phyloP scores from a whole-genome alignment of 2,888 invertebrate genomes.

The Gibbula magus region DNA sequence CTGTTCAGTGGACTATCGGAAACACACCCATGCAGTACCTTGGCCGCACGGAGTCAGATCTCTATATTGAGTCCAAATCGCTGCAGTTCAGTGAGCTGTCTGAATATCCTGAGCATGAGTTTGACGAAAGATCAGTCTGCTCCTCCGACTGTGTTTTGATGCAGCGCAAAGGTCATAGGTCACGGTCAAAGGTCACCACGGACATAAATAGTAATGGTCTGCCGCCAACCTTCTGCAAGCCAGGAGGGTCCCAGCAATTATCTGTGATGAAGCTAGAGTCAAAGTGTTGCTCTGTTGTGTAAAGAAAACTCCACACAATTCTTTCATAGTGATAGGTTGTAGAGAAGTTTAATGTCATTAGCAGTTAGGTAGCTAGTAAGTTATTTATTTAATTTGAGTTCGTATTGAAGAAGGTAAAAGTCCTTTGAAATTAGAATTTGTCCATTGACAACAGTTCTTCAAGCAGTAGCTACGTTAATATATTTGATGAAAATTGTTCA shows the following conservation, averaged over 20 bases:
- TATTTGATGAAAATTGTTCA: neutral
- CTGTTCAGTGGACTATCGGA: constrained; percentile 38
- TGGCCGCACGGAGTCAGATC: constrained; percentile 31
- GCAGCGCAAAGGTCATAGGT: constrained; percentile 30
- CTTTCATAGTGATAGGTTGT: too few relatives aligned
- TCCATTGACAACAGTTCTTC: neutral
- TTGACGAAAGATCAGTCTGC: constrained; percentile 44
- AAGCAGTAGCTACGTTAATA: neutral
- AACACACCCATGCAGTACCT: constrained; percentile 32
- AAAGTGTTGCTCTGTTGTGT: constrained; percentile 69
- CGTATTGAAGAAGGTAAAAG: too few relatives aligned
- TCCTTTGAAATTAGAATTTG: too few relatives aligned
- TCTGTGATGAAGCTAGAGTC: constrained; percentile 54
- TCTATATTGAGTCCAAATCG: constrained; percentile 10
- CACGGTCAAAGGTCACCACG: constrained; percentile 45
- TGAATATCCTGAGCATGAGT: constrained; percentile 35
- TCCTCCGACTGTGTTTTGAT: constrained; percentile 46
- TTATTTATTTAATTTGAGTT: too few relatives aligned
- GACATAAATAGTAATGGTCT: constrained; percentile 63
- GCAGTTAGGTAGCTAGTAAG: too few relatives aligned
- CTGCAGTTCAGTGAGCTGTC: constrained; percentile 49
- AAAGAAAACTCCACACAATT: neutral
- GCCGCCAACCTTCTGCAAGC: constrained; percentile 46
- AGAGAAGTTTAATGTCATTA: too few relatives aligned
- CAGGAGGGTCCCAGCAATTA: constrained; percentile 35